Conservation (phyloP, 2,797 vertebrate species). For the Zenarchopterus dispar region DNA sequence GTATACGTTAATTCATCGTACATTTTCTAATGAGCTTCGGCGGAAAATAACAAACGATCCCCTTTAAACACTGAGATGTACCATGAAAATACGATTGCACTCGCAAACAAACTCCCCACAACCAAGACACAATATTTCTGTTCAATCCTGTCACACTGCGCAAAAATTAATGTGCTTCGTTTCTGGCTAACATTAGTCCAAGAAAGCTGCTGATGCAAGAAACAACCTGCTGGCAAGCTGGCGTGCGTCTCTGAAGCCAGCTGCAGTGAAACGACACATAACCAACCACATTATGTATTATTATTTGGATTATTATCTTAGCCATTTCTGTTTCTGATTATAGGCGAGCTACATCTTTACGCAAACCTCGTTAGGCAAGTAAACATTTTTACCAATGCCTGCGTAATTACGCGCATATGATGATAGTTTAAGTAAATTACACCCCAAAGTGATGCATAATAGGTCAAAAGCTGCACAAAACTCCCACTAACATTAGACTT, state of each 20-base stretch:
- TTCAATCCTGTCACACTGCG: slow-evolving; percentile 17
- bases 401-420: slow-evolving; percentile 32
- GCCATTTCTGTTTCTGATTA: neutral
- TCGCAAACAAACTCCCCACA: neutral
- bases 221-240: slow-evolving; percentile 62
- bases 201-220: slow-evolving; percentile 75
- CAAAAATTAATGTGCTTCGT: slow-evolving; percentile 47
- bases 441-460: slow-evolving; percentile 12
- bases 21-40: neutral
- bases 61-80: neutral
- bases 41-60: neutral
- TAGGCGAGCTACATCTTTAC: slow-evolving; percentile 2
- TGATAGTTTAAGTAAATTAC: slow-evolving; percentile 42
- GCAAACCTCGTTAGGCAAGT: slow-evolving; percentile 27
- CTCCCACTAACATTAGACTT: neutral
- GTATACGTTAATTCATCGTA: slow-evolving; percentile 16
- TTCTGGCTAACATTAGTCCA: slow-evolving; percentile 55
- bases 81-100: neutral
- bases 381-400: slow-evolving; percentile 39
- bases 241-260: slow-evolving; percentile 41
- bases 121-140: neutral
- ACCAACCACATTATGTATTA: slow-evolving; percentile 7
- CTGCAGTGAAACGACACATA: slow-evolving; percentile 50
- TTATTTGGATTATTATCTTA: neutral
- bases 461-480: neutral